phyloP scores from a whole-genome alignment of 1,140 invertebrate species.

The Globodera ellingtonae region DNA sequence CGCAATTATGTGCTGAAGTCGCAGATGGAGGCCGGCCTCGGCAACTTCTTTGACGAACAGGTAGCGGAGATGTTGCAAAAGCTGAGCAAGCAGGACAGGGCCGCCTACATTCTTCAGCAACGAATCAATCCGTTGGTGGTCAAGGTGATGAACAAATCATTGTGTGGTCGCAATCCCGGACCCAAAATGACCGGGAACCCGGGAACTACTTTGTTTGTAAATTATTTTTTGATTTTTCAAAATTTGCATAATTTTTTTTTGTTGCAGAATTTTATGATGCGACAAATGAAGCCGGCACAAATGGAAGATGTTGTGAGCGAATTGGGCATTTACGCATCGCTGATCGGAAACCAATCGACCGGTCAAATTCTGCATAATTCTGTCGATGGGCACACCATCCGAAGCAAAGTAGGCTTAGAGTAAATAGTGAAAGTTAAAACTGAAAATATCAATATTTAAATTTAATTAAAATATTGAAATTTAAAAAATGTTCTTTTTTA shows the following conservation, averaged over 20 bases:
- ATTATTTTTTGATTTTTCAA: neutral
- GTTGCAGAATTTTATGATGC: slow-evolving; percentile 16
- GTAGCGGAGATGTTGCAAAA: slow-evolving; percentile 17
- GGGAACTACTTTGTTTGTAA: neutral
- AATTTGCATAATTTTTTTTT: neutral
- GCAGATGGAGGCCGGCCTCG: slow-evolving; percentile 4
- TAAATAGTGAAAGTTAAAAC: neutral
- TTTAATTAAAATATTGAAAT: neutral
- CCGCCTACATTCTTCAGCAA: slow-evolving; percentile 14
- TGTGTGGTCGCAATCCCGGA: neutral
- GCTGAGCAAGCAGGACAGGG: slow-evolving; percentile 9
- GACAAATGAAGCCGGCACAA: slow-evolving; percentile 2
- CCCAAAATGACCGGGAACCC: no score
- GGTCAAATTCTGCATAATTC: slow-evolving; percentile 3
- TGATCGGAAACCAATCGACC: neutral
- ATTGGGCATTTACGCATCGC: slow-evolving; percentile 19
- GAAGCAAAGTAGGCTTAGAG: slow-evolving; percentile 5
- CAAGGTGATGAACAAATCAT: slow-evolving; percentile 1
- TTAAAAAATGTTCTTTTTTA: neutral
- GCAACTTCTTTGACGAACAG: slow-evolving; percentile 22
- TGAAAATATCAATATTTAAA: neutral
- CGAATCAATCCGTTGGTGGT: slow-evolving; percentile 15
- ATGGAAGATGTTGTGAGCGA: slow-evolving; percentile 12
- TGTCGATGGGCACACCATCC: slow-evolving; percentile 16
- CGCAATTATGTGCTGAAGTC: slow-evolving; percentile 22